Conservation (phyloP, 1,140 invertebrate species). For the Campoletis sonorensis region DNA sequence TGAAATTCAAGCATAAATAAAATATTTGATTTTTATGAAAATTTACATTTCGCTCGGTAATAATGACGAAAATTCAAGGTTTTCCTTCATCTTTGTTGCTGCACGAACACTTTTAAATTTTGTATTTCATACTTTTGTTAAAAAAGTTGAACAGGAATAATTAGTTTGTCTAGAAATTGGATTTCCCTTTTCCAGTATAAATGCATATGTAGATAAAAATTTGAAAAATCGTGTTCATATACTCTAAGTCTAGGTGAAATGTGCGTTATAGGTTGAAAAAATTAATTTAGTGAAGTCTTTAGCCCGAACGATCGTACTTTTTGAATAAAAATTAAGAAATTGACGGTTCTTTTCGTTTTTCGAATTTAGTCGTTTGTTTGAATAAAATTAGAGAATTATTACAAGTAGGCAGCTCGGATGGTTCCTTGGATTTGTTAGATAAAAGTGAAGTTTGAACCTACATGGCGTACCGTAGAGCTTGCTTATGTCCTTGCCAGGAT, state of each 20-base stretch:
- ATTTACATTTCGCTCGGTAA: no score
- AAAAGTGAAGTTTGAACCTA: constrained; percentile 50
- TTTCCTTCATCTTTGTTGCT: no score
- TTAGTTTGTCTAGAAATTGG: no score
- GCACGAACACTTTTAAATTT: no score
- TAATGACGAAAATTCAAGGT: no score
- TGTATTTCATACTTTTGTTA: no score
- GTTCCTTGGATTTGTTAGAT: constrained; percentile 46
- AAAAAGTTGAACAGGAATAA: no score
- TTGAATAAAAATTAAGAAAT: background rate
- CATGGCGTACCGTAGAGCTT: constrained; percentile 83
- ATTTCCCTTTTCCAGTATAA: no score
- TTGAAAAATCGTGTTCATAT: constrained; percentile 22
- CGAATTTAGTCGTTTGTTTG: constrained; percentile 4
- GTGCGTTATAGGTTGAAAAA: constrained; percentile 40
- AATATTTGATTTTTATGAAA: no score
- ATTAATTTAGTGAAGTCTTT: constrained; percentile 37
- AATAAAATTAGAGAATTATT: constrained; percentile 24
- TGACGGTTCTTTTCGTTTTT: constrained; percentile 7
- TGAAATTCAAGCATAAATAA: no score
- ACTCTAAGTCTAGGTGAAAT: constrained; percentile 42
- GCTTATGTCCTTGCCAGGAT: constrained; percentile 90
- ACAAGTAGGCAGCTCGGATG: constrained; percentile 46
- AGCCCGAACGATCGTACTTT: constrained; percentile 4
- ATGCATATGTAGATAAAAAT: background rate